These are phyloP conservation scores for Epizoanthus rinbou DNA, from an alignment of 92 coral and sea anemone species.

Conservation along the genomic window DNA sequence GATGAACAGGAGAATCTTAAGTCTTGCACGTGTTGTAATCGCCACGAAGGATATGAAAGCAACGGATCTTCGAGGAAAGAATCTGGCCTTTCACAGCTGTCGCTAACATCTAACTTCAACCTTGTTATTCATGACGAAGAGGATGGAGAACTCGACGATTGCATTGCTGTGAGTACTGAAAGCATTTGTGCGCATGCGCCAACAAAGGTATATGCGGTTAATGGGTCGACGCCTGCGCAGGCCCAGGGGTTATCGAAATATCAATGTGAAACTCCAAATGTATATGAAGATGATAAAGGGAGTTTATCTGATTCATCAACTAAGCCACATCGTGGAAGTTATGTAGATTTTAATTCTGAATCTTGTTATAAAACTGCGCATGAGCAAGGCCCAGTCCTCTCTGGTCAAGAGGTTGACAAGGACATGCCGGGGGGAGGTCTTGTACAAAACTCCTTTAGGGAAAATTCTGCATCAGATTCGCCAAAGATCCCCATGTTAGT, in stretches of 20 bases:
- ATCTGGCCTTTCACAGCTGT: neutral
- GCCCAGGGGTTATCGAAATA: neutral
- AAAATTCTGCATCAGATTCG: neutral
- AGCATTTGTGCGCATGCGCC: conserved; percentile 49
- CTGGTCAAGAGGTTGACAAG: neutral
- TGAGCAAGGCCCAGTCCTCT: neutral
- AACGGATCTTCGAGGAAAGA: neutral
- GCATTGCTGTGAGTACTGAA: conserved; percentile 68
- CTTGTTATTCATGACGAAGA: conserved; percentile 60
- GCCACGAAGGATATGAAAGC: neutral
- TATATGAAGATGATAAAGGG: neutral
- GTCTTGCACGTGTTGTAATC: neutral
- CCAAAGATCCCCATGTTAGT: conserved; percentile 9
- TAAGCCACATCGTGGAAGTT: neutral
- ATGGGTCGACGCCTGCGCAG: conserved; percentile 54
- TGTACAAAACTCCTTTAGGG: neutral
- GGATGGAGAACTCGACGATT: conserved; percentile 50
- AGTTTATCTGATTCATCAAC: conserved; percentile 19
- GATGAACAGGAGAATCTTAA: neutral
- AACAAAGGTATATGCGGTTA: conserved; percentile 26
- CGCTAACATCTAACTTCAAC: conserved; percentile 35
- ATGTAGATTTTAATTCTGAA: neutral
- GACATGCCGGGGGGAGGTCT: neutral
- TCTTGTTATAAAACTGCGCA: neutral
- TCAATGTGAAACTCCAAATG: neutral